Evolutionary conservation across 2,797 vertebrate species (phyloP), one percentile per base, ranked within the genome.

Genomic region (Falco novaeseelandiae): DNA sequence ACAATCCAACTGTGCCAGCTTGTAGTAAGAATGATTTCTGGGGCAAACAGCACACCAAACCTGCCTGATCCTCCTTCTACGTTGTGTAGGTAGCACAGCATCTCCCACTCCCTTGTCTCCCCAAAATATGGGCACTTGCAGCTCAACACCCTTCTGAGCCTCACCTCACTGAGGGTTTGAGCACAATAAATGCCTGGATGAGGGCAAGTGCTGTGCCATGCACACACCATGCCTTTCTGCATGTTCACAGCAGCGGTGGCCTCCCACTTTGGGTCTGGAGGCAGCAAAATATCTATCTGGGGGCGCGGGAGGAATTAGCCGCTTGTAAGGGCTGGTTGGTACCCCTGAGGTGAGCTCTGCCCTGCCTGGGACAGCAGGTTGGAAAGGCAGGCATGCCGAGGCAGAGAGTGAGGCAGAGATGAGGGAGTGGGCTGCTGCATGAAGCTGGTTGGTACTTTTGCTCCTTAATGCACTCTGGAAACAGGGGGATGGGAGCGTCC

Each of bases 141-240:
- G 55, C 48, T 88, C 55, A 80, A 5, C 2, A 79, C 30, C 14
- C 52, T 46, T 21, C 49, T 61, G 61, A 78, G 61, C 13, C 0
- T 1, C 46, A 23, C 3, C 6, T 32, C 0, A 1, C n/a, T 3
- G 3, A 22, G 15, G 26, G 40, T 49, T 49, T 79, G 42, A 83
- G 57, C 38, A 23, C 25, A 48, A 30, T 11, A 52, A n/a, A 1
- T 36, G 55, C 79, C 70, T 6, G 38, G 49, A 65, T 0, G 0
- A 73, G 42, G 42, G 17, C 0, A 0, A 59, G 49, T 0, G 1
- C 52, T n/a, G 27, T 58, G 83, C 72, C 42, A 26, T 3, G 23
- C 51, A 51, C 3, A 3, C 36, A 40, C 22, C 77, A 44, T 7
- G 10, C 49, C 34, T 34, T 40, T 42, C 81, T 79, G 66, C 1